phyloP scores from a whole-genome alignment of 2,888 invertebrate species.

The Aethes cnicana region DNA sequence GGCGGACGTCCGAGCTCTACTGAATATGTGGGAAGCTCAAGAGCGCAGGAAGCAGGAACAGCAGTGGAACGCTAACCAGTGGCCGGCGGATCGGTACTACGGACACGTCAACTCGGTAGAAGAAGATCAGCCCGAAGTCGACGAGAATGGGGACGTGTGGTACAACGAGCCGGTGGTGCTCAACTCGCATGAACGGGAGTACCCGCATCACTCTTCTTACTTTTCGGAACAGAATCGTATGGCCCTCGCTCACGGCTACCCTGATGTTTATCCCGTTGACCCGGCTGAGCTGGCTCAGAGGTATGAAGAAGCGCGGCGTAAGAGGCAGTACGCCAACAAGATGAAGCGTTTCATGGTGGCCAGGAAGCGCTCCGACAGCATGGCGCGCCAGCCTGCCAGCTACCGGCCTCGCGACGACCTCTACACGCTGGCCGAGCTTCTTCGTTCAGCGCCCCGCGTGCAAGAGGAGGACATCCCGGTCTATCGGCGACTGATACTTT shows the following conservation, averaged over 20 bases:
- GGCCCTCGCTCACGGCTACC: constrained; percentile 65
- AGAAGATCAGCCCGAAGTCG: constrained; percentile 75
- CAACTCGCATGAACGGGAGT: constrained; percentile 64
- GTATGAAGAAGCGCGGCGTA: constrained; percentile 75
- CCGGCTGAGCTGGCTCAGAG: constrained; percentile 70
- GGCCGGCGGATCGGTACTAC: constrained; percentile 67
- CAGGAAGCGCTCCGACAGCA: constrained; percentile 75
- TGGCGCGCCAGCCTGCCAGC: constrained; percentile 64
- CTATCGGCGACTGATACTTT: constrained; percentile 84
- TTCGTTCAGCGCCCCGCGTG: constrained; percentile 77
- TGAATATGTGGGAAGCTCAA: constrained; percentile 84
- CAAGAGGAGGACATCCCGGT: constrained; percentile 82
- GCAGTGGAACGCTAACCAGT: constrained; percentile 69
- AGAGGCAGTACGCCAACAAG: constrained; percentile 74
- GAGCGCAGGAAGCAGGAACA: constrained; percentile 76
- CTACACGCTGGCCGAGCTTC: constrained; percentile 82
- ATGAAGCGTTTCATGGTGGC: constrained; percentile 85
- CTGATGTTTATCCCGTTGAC: constrained; percentile 70
- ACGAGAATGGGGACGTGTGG: constrained; percentile 82
- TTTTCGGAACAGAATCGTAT: constrained; percentile 77
- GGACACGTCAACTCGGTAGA: constrained; percentile 65
- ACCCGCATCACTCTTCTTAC: constrained; percentile 66
- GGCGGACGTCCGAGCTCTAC: constrained; percentile 82
- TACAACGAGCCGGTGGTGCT: constrained; percentile 82
- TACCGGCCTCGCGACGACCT: constrained; percentile 81